These are phyloP conservation scores for Toxotes lorentzi DNA, from an alignment of 2,797 vertebrate genomes.

Conservation along the genomic window DNA sequence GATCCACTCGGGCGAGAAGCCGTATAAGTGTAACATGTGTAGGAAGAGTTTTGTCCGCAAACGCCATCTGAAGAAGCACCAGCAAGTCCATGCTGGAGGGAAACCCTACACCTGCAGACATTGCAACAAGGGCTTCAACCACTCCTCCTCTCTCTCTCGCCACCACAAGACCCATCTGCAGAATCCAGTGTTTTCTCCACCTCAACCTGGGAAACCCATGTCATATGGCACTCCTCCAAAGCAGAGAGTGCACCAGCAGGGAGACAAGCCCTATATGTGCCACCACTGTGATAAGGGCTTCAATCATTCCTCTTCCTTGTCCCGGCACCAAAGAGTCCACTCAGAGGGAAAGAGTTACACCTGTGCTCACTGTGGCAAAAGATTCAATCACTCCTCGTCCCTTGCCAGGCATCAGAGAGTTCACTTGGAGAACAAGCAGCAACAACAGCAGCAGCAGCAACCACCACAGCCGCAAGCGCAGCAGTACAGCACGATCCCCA, in stretches of 20 bases:
- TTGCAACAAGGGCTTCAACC: slow-evolving; percentile 89
- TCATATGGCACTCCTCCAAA: slow-evolving; percentile 80
- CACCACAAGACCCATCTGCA: slow-evolving; percentile 88
- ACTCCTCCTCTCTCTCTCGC: slow-evolving; percentile 87
- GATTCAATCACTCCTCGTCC: slow-evolving; percentile 87
- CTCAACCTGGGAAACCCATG: slow-evolving; percentile 81
- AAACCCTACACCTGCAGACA: slow-evolving; percentile 89
- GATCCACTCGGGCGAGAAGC: slow-evolving; percentile 88
- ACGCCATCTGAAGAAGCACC: slow-evolving; percentile 89
- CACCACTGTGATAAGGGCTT: slow-evolving; percentile 89
- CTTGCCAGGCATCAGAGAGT: slow-evolving; percentile 87
- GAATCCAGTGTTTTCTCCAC: slow-evolving; percentile 82
- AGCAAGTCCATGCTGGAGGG: slow-evolving; percentile 87
- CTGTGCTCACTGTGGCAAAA: slow-evolving; percentile 87
- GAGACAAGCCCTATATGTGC: slow-evolving; percentile 89
- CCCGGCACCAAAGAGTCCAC: slow-evolving; percentile 89
- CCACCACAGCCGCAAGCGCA: slow-evolving; percentile 66
- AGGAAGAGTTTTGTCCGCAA: slow-evolving; percentile 88
- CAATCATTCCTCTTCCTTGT: slow-evolving; percentile 89
- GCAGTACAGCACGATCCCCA: slow-evolving; percentile 81
- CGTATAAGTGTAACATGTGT: slow-evolving; percentile 90
- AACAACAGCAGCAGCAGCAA: slow-evolving; percentile 47
- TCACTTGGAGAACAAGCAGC: slow-evolving; percentile 84
- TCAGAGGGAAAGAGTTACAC: slow-evolving; percentile 87
- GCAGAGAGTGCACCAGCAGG: slow-evolving; percentile 82